Percentiles rank a stretch among this genome's conserved stretches.
Conservation (phyloP, 1,140 invertebrate species). For the Conus betulinus region DNA sequence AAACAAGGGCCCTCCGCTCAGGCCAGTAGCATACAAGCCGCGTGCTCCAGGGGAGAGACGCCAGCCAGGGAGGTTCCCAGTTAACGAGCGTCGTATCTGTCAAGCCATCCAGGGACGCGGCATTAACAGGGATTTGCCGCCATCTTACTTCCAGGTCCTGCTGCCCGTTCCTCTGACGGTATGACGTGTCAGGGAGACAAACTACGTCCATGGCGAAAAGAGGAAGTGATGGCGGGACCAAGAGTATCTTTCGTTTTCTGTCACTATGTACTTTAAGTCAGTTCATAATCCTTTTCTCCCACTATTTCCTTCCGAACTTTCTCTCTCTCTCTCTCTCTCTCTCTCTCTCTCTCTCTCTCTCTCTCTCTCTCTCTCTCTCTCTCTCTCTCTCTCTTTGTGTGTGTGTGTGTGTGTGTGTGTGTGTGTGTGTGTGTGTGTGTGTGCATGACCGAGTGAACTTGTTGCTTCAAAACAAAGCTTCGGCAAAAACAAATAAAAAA, state of each 20-base stretch:
- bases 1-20: not conserved
- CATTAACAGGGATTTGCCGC: not conserved
- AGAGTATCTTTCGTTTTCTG: too few species aligned
- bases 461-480: not conserved
- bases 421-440: not conserved
- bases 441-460: not conserved
- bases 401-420: not conserved
- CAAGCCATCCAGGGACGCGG: not conserved
- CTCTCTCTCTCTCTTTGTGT: too few species aligned
- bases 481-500: too few species aligned
- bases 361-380: too few species aligned
- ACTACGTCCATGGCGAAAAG: not conserved
- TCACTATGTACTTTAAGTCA: too few species aligned
- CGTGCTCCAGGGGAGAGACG: not conserved
- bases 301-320: too few species aligned
- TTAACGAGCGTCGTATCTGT: not conserved
- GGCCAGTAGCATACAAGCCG: slow-evolving; percentile 30
- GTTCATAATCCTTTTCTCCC: too few species aligned
- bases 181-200: not conserved
- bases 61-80: not conserved
- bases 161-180: not conserved
- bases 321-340: too few species aligned
- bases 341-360: too few species aligned
- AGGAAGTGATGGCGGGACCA: too few species aligned
- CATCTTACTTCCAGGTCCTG: not conserved